Evolutionary conservation across 2,113 vertebrate genomes (phyloP).

Genomic region (Ageneiosus marmoratus): DNA sequence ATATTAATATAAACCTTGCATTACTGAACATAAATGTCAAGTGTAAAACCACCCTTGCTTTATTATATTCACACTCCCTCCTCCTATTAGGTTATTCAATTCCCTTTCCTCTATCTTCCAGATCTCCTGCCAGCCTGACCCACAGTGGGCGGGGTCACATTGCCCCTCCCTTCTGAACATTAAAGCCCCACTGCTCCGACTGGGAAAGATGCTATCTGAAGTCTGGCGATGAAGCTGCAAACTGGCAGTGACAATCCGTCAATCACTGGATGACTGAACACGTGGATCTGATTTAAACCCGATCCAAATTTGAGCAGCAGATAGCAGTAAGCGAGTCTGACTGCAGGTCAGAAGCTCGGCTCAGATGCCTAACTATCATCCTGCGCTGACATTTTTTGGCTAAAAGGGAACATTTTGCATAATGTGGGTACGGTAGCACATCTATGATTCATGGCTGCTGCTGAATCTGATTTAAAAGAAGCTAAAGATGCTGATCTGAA

Average conservation of each 20-base stretch:
- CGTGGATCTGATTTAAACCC: conserved; percentile 70
- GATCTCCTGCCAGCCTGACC: conserved; percentile 36
- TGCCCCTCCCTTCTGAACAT: conserved; percentile 52
- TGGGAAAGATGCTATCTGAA: conserved; percentile 69
- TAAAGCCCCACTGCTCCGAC: conserved; percentile 58
- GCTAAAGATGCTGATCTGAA: neutral
- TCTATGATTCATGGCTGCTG: neutral
- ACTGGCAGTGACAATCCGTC: conserved; percentile 74
- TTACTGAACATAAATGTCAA: neutral
- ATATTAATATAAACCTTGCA: neutral
- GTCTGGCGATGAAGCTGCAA: conserved; percentile 51
- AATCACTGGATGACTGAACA: conserved; percentile 65
- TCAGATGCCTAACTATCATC: conserved; percentile 8
- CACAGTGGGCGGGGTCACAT: conserved; percentile 47
- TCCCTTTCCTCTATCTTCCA: conserved; percentile 24
- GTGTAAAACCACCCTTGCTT: neutral
- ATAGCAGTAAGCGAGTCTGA: conserved; percentile 60
- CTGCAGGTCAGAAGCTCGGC: conserved; percentile 53
- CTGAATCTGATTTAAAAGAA: neutral
- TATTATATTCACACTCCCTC: neutral
- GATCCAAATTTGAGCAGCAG: conserved; percentile 60
- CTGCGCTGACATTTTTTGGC: neutral
- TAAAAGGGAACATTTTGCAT: neutral
- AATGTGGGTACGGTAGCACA: neutral
- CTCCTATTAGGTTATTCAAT: neutral